Conservation (phyloP, 2,888 invertebrate genomes). For the Cremastinae sp. region DNA sequence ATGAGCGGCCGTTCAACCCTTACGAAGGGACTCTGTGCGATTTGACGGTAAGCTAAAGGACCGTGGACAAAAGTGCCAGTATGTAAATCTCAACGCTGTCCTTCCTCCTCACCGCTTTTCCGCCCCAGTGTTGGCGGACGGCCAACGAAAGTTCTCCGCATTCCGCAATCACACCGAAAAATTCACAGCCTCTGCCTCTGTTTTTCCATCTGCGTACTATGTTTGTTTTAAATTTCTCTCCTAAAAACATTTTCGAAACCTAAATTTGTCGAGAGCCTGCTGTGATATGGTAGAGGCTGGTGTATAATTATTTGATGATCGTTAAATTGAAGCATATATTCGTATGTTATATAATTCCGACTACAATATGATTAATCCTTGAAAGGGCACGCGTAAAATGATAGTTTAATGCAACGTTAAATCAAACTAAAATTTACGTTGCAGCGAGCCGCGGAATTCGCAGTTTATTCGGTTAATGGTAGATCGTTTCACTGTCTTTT, state of each 20-base stretch:
- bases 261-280: too few species aligned
- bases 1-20: too few species aligned
- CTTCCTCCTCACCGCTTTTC: too few species aligned
- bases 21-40: not conserved
- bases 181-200: slow-evolving; percentile 49
- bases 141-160: slow-evolving; percentile 58
- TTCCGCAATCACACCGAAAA: slow-evolving; percentile 60
- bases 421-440: slow-evolving; percentile 1
- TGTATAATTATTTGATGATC: slow-evolving; percentile 2
- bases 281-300: too few species aligned
- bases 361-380: not conserved
- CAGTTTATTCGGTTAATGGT: slow-evolving; percentile 14
- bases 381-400: not conserved
- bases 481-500: slow-evolving; percentile 24
- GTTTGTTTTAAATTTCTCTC: too few species aligned
- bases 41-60: not conserved
- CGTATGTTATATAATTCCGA: not conserved
- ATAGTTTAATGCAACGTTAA: not conserved
- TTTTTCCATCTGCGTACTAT: slow-evolving; percentile 5
- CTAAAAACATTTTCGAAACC: too few species aligned
- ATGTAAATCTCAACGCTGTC: slow-evolving; percentile 60
- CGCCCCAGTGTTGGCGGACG: slow-evolving; percentile 57
- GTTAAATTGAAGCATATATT: not conserved
- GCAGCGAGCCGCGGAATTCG: slow-evolving; percentile 20
- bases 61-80: slow-evolving; percentile 32